These are phyloP conservation scores for Bungarus multicinctus DNA, from an alignment of 2,113 vertebrate genomes.

Conservation along the genomic window DNA sequence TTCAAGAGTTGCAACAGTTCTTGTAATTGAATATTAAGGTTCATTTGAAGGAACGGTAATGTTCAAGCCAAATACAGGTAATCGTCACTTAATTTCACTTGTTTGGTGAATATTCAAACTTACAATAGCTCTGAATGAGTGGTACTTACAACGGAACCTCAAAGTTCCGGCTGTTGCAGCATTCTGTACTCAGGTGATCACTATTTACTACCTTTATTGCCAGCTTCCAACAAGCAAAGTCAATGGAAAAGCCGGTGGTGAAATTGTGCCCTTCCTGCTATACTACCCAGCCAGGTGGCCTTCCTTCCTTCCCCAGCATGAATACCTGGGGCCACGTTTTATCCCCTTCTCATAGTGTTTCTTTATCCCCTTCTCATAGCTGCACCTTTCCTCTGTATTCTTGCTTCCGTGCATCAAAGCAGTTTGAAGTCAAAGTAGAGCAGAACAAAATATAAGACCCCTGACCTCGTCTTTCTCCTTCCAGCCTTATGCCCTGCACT, in stretches of 20 bases:
- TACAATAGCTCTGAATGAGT: neutral
- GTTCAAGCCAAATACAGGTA: neutral
- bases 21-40: neutral
- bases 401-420: slow-evolving; percentile 30
- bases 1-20: neutral
- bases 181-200: neutral
- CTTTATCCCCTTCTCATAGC: slow-evolving; percentile 31
- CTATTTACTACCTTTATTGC: neutral
- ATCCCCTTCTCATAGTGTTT: slow-evolving; percentile 23
- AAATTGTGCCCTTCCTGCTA: neutral
- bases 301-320: neutral
- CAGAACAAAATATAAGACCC: slow-evolving; percentile 42
- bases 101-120: neutral
- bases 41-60: neutral
- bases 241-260: neutral
- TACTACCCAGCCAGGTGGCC: no score
- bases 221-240: neutral
- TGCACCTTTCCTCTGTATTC: neutral
- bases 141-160: neutral
- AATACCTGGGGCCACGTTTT: neutral
- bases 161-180: neutral
- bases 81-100: neutral
- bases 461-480: neutral
- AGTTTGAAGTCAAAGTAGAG: slow-evolving; percentile 32
- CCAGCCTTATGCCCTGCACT: slow-evolving; percentile 21